phyloP scores from a whole-genome alignment of 2,888 invertebrate species.

The Agrochola lota region DNA sequence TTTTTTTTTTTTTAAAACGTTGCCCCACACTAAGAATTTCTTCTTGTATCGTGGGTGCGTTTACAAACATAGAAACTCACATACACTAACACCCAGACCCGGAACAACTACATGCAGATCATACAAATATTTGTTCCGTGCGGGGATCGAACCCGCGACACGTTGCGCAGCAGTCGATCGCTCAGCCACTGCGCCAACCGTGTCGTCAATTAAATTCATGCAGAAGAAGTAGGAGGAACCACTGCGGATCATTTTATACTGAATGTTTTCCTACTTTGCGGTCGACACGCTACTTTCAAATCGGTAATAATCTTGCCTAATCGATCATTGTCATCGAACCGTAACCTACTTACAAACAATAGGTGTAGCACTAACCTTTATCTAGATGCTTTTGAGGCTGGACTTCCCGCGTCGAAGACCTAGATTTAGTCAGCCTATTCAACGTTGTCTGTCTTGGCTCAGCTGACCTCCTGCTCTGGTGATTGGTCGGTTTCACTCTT shows the following conservation, averaged over 20 bases:
- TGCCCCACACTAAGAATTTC: too few species aligned
- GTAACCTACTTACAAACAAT: conserved; percentile 47
- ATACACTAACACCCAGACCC: too few species aligned
- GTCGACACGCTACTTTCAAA: conserved; percentile 27
- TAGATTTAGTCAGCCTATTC: conserved; percentile 86
- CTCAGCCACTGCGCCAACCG: too few species aligned
- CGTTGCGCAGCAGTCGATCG: too few species aligned
- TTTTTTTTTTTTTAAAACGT: too few species aligned
- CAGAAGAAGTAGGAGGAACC: background rate
- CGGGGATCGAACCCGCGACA: too few species aligned
- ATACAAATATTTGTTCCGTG: too few species aligned
- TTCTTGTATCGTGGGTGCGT: too few species aligned
- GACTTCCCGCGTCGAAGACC: conserved; percentile 87
- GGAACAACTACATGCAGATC: too few species aligned
- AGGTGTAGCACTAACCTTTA: conserved; percentile 77
- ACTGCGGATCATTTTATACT: background rate
- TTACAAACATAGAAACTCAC: too few species aligned
- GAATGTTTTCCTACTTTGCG: background rate
- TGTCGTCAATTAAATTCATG: too few species aligned
- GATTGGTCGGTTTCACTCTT: conserved; percentile 80
- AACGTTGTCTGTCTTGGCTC: conserved; percentile 85
- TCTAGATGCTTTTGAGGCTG: conserved; percentile 82
- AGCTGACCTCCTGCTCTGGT: conserved; percentile 85
- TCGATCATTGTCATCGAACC: conserved; percentile 30
- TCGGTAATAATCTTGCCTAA: conserved; percentile 40